Conservation (phyloP, 2,113 vertebrate genomes). For the Spea bombifrons region DNA sequence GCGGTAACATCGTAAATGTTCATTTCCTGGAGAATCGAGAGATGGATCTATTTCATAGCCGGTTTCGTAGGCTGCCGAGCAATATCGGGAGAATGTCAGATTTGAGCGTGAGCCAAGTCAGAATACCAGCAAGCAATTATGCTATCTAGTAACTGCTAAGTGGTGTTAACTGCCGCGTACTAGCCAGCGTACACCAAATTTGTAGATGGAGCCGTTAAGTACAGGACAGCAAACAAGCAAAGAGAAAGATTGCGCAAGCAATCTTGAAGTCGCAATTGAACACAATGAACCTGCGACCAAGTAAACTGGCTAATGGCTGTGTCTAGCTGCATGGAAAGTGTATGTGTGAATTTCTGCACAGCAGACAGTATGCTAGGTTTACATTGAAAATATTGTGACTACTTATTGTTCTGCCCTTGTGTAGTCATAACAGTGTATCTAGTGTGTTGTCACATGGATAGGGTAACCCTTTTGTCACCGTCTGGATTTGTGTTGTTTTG, state of each 20-base stretch:
- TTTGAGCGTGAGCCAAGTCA: constrained; percentile 29
- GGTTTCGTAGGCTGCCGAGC: constrained; percentile 3
- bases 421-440: constrained; percentile 44
- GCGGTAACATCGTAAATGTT: constrained; percentile 14
- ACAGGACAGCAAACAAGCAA: constrained; percentile 13
- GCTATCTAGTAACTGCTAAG: constrained; percentile 45
- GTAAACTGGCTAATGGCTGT: too few relatives aligned
- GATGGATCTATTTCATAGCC: constrained; percentile 19
- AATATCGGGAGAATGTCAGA: constrained; percentile 11
- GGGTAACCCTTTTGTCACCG: too few relatives aligned
- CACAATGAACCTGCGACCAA: neutral
- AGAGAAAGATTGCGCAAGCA: neutral
- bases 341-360: constrained; percentile 11
- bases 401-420: constrained; percentile 31
- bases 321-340: neutral
- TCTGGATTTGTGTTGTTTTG: too few relatives aligned
- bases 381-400: constrained; percentile 41
- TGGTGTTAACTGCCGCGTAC: constrained; percentile 43
- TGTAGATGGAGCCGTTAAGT: constrained; percentile 20
- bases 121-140: constrained; percentile 46
- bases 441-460: constrained; percentile 1
- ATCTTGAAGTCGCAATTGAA: neutral
- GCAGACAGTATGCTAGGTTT: constrained; percentile 32
- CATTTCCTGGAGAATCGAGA: constrained; percentile 23
- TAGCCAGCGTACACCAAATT: constrained; percentile 18